A percentile compares a stretch with the other conserved stretches of the same genome.
Evolutionary conservation across 2,113 vertebrate genomes (phyloP).

Genomic region (Caloenas nicobarica): DNA sequence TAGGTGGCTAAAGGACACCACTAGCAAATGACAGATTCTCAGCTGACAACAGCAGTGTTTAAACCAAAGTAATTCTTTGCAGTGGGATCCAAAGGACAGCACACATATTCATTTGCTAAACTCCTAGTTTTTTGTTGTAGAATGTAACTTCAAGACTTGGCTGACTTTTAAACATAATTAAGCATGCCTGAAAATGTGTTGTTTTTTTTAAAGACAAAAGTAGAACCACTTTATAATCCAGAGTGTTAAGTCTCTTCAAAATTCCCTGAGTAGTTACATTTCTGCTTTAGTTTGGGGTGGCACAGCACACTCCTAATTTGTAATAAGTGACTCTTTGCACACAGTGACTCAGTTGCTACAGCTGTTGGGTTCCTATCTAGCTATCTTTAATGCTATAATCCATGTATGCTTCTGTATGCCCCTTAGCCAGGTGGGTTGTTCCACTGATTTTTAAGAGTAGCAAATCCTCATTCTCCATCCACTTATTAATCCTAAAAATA

Average conservation of each 20-base stretch:
- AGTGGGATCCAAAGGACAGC: background rate
- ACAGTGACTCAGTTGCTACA: background rate
- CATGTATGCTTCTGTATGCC: background rate
- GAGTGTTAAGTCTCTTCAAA: background rate
- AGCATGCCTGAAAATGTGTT: background rate
- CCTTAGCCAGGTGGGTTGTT: background rate
- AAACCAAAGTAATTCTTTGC: background rate
- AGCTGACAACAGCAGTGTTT: background rate
- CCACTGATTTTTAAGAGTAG: background rate
- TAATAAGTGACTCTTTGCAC: background rate
- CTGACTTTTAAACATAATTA: constrained; percentile 57
- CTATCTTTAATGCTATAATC: background rate
- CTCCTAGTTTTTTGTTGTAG: background rate
- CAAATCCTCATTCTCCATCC: background rate
- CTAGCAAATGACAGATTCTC: constrained; percentile 32
- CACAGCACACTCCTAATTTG: background rate
- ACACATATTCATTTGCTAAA: background rate
- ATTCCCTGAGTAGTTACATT: background rate
- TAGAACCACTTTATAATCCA: constrained; percentile 17
- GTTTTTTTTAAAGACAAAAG: background rate
- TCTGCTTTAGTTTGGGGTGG: background rate
- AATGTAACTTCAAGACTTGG: constrained; percentile 7
- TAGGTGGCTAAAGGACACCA: constrained; percentile 16
- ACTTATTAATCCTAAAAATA: background rate
- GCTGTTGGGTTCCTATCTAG: background rate